Evolutionary conservation across 2,888 invertebrate species (phyloP).

Genomic region (Aromia moschata): DNA sequence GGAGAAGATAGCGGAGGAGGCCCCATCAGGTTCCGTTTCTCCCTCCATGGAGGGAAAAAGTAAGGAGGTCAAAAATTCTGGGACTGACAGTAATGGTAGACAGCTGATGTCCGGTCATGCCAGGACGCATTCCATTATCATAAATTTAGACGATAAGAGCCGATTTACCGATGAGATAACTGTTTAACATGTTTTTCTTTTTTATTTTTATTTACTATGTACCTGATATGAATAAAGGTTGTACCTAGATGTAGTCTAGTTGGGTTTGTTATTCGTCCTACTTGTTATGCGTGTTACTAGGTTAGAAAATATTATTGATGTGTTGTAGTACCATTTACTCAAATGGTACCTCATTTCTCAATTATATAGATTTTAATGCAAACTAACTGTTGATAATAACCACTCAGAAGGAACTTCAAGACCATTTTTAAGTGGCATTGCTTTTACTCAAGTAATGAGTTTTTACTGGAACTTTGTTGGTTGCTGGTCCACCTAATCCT

Average conservation of each 20-base stretch:
- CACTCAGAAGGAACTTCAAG: no score
- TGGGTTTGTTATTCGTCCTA: no score
- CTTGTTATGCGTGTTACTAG: no score
- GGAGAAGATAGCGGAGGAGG: slow-evolving; percentile 42
- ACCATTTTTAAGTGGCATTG: no score
- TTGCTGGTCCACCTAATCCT: no score
- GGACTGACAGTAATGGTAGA: slow-evolving; percentile 56
- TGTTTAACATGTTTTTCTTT: slow-evolving; percentile 64
- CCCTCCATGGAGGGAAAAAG: slow-evolving; percentile 42
- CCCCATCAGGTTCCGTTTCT: slow-evolving; percentile 41
- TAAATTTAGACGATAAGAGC: slow-evolving; percentile 82
- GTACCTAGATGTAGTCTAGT: slow-evolving; percentile 21
- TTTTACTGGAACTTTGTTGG: no score
- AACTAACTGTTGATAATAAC: no score
- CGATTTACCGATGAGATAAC: slow-evolving; percentile 85
- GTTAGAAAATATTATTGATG: no score
- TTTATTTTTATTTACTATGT: slow-evolving; percentile 44
- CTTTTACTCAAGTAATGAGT: no score
- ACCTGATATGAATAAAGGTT: slow-evolving; percentile 47
- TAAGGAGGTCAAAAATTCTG: slow-evolving; percentile 32
- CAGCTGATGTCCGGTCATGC: slow-evolving; percentile 71
- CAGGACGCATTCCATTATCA: slow-evolving; percentile 79
- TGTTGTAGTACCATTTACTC: no score
- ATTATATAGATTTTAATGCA: no score
- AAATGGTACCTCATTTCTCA: no score